Evolutionary conservation across 2,113 vertebrate species (phyloP).

Genomic region (Anas platyrhynchos): DNA sequence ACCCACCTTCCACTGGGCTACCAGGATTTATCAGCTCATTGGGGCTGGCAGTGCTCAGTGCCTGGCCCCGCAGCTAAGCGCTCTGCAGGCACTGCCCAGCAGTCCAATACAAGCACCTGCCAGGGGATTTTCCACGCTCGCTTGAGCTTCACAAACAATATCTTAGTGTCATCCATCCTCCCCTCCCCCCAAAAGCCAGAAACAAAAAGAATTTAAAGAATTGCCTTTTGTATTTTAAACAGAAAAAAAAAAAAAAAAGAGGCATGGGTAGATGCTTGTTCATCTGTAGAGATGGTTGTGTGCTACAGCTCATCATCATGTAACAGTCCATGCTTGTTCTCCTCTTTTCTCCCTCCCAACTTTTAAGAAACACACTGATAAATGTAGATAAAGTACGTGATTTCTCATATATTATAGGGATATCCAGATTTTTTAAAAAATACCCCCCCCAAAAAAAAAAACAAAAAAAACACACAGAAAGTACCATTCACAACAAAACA

Average conservation of each 20-base stretch:
- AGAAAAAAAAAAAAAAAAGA: slow-evolving; percentile 6
- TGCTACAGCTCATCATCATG: background rate
- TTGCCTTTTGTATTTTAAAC: slow-evolving; percentile 13
- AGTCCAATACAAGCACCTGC: background rate
- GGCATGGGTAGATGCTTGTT: background rate
- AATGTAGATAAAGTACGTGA: background rate
- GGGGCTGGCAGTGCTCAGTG: background rate
- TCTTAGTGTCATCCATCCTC: background rate
- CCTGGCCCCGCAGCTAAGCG: background rate
- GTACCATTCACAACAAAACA: background rate
- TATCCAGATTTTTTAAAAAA: background rate
- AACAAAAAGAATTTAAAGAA: background rate
- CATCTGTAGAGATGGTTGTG: background rate
- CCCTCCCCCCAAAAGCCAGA: background rate
- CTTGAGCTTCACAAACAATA: slow-evolving; percentile 50
- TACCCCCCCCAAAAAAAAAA: background rate
- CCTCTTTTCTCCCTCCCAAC: background rate
- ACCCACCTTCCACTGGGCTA: background rate
- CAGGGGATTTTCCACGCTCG: background rate
- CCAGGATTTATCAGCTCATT: background rate
- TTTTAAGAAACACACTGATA: background rate
- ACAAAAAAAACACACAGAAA: background rate
- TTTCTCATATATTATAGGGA: background rate
- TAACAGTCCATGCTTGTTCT: background rate
- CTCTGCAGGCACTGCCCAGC: background rate